Base-by-base conservation (phyloP, 2,888 invertebrate species). In the Thelaira solivaga region DNA sequence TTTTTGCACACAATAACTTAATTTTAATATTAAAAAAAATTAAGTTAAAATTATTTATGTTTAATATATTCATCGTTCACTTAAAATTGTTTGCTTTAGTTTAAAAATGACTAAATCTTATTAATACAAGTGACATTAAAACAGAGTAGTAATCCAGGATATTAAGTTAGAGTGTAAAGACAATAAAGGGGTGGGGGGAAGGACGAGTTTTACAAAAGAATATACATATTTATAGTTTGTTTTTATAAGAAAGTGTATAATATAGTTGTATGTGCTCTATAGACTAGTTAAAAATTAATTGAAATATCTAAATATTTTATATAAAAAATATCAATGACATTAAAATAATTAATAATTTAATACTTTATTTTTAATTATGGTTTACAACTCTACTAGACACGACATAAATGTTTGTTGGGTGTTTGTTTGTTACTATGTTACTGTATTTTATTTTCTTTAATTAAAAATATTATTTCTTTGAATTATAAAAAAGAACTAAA, bases 91-190 rank as follows among this genome's bases (percentile, higher is more conserved):
- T 65, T 1, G 4, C 22, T 43, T 61, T 26, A 5, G 26, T 39
- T 65, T 65, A 51, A 65, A 77, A 73, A 73, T 72, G 43, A 69
- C 53, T 65, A 74, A 74, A 76, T 59, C 29, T 45, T 74, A 65
- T 55, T 16, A 39, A 51, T 71, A 69, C 39, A 31, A 45, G 16
- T 36, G 74, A 74, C 55, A 61, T 65, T 78, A 69, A 69, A 74
- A 53, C 39, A 51, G 55, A 31, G 51, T 24, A n/a, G n/a, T n/a
- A n/a, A n/a, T n/a, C n/a, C n/a, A n/a, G n/a, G n/a, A n/a, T n/a
- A n/a, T n/a, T n/a, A n/a, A n/a, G n/a, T n/a, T n/a, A n/a, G n/a
- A n/a, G n/a, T n/a, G n/a, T n/a, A n/a, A n/a, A n/a, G n/a, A n/a
- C n/a, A n/a, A n/a, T n/a, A 39, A 43, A 11, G 57, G 43, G 31